Evolutionary conservation across 2,113 vertebrate species (phyloP).

Genomic region (Paradisaea rubra): DNA sequence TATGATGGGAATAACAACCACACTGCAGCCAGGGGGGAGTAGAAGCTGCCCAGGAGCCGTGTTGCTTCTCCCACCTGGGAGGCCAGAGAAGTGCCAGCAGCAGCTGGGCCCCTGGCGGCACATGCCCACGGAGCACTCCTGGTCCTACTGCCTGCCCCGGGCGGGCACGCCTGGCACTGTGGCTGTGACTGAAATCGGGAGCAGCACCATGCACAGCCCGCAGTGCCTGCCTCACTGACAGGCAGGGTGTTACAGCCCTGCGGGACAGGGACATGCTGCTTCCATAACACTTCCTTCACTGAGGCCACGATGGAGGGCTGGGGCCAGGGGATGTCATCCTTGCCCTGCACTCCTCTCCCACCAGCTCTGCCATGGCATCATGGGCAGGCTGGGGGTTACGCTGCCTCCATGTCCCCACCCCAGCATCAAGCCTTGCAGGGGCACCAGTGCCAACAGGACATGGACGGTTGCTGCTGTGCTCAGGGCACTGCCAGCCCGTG

Average conservation of each 20-base stretch:
- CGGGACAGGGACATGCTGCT: accelerated
- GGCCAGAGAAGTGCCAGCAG: background rate
- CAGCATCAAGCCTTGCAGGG: background rate
- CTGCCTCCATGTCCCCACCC: background rate
- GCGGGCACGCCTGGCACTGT: background rate
- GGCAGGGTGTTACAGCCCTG: background rate
- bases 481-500: background rate
- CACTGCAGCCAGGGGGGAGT: background rate
- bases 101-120: background rate
- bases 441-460: background rate
- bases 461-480: background rate
- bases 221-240: background rate
- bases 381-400: accelerated
- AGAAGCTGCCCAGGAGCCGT: background rate
- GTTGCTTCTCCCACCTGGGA: background rate
- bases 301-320: background rate
- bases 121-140: background rate
- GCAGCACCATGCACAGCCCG: background rate
- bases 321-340: background rate
- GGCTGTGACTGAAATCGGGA: background rate
- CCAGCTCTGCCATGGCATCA: accelerated
- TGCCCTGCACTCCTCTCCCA: accelerated
- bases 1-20: background rate
- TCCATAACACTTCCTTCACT: accelerated
- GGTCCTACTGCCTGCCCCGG: background rate